These are phyloP conservation scores for Aurelia sp. DNA, from an alignment of 30 jellyfish, hydroid and myxozoan species.

Conservation along the genomic window DNA sequence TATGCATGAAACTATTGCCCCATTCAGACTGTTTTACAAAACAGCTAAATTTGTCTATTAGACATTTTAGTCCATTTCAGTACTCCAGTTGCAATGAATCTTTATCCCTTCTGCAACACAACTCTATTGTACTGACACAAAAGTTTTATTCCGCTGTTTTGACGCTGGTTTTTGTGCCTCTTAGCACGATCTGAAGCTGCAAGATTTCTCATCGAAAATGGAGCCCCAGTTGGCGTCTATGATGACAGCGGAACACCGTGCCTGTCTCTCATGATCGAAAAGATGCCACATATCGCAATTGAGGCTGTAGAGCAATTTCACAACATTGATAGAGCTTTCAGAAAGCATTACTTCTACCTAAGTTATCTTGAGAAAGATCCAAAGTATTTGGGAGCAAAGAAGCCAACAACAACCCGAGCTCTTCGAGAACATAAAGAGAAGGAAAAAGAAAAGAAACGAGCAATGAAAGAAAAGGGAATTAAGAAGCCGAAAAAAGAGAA, in stretches of 20 bases:
- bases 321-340: slow-evolving; percentile 94
- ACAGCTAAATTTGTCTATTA: too few relatives aligned
- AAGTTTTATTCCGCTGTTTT: too few relatives aligned
- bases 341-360: slow-evolving; percentile 94
- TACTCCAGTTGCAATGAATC: too few relatives aligned
- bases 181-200: slow-evolving; percentile 99
- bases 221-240: slow-evolving; percentile 99
- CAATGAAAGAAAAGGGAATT: slow-evolving; percentile 90
- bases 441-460: slow-evolving; percentile 77
- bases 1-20: too few relatives aligned
- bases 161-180: background rate
- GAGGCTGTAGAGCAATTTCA: slow-evolving; percentile 99
- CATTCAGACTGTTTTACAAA: too few relatives aligned
- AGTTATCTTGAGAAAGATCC: slow-evolving; percentile 87
- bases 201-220: slow-evolving; percentile 97
- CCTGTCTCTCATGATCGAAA: slow-evolving; percentile 96
- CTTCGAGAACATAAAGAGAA: slow-evolving; percentile 81
- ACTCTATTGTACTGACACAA: too few relatives aligned
- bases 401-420: slow-evolving; percentile 85
- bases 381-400: slow-evolving; percentile 65
- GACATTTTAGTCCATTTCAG: too few relatives aligned
- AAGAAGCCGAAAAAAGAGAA: slow-evolving; percentile 82
- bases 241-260: slow-evolving; percentile 99
- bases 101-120: too few relatives aligned
- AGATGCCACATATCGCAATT: slow-evolving; percentile 99